Base-by-base conservation (phyloP, 2,113 vertebrate genomes). In the Paraplagusia blochii region DNA sequence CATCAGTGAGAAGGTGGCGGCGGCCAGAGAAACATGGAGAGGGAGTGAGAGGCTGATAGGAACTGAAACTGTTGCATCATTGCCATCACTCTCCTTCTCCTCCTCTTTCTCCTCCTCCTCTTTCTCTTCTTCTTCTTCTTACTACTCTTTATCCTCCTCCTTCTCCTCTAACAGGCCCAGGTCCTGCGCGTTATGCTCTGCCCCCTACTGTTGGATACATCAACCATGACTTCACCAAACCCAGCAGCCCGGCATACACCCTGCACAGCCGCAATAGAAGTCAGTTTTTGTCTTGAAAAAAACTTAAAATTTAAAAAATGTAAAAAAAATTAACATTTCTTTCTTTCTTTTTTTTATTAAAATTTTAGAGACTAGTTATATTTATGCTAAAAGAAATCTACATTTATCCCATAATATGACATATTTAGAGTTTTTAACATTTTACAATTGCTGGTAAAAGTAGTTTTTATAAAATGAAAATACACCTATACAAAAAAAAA, bases 141-240 rank as follows among this genome's bases (percentile, higher is more conserved):
- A 13, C 8, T 5, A 9, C 44, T 19, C 17, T 19, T 58, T 46
- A n/a, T 57, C 58, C 38, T 34, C 29, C n/a, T 53, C 58, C 38
- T 34, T 15, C n/a, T 53, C 22, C 43, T 46, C 18, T 17, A 9
- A 14, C 58, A 95, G 94, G 92, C 29, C 91, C 92, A 0, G 92
- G 93, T 1, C 93, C 94, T 0, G 93, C 90, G 42, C 82, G 87
- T 19, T 95, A 93, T 9, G 69, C 74, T 44, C 87, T 94, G 56
- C 95, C 93, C 0, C 88, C 95, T 16, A 93, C 93, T 0, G 66
- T 94, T 0, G 93, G 94, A 58, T 92, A 88, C 63, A 39, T 91
- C 49, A 91, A 92, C 67, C 93, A 94, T n/a, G 93, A 95, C 75
- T 87, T 88, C 74, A 93, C 94, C 74, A 92, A 90, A 74, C 87